These are phyloP conservation scores for Hexactinellida sp. DNA, from an alignment of 37 sponge, comb jelly and placozoan species.

Conservation along the genomic window DNA sequence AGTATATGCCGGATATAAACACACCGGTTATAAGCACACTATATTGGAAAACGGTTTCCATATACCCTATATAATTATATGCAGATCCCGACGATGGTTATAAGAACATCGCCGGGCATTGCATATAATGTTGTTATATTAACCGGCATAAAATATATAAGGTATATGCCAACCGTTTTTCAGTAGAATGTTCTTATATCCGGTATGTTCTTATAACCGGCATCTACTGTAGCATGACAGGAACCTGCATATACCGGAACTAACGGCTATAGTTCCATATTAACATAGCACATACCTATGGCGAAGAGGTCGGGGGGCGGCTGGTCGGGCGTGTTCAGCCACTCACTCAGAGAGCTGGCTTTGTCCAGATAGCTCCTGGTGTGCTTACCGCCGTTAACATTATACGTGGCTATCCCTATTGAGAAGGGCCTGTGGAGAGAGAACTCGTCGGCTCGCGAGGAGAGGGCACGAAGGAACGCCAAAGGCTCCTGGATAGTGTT, in stretches of 20 bases:
- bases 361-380: constrained; percentile 69
- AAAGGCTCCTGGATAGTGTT: neutral
- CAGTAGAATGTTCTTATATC: too few species aligned
- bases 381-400: constrained; percentile 88
- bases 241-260: too few species aligned
- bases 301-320: constrained; percentile 62
- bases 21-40: too few species aligned
- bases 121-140: too few species aligned
- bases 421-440: constrained; percentile 14
- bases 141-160: too few species aligned
- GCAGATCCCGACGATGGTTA: too few species aligned
- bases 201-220: too few species aligned
- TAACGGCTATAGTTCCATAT: too few species aligned
- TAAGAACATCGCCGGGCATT: too few species aligned
- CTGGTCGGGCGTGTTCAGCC: constrained; percentile 34
- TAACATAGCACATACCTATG: constrained; percentile 29
- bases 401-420: constrained; percentile 87
- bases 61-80: neutral
- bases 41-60: neutral
- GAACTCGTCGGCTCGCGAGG: neutral
- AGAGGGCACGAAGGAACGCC: neutral
- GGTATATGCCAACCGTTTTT: too few species aligned
- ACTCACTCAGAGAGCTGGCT: constrained; percentile 62
- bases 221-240: too few species aligned
- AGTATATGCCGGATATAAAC: too few species aligned